phyloP scores from a whole-genome alignment of 1,140 invertebrate species.

The Apis laboriosa region DNA sequence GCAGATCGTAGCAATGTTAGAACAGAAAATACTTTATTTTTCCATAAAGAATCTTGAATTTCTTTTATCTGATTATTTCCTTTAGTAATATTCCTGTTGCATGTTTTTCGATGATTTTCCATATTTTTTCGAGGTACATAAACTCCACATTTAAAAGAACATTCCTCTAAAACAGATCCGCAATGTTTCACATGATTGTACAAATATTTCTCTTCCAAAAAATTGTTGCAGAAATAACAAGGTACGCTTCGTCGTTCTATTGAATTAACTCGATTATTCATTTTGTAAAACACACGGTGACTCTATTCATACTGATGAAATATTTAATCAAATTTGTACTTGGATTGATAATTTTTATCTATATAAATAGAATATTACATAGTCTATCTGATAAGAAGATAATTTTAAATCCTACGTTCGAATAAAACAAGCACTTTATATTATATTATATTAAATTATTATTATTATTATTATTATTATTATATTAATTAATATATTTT shows the following conservation, averaged over 20 bases:
- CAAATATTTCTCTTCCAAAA: conserved; percentile 81
- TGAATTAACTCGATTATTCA: conserved; percentile 56
- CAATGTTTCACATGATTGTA: conserved; percentile 85
- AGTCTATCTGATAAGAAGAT: conserved; percentile 42
- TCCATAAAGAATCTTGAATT: conserved; percentile 57
- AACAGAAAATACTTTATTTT: conserved; percentile 64
- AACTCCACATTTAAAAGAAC: conserved; percentile 84
- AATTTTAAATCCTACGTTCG: neutral
- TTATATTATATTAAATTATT: neutral
- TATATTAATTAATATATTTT: too few species aligned
- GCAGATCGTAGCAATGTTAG: conserved; percentile 63
- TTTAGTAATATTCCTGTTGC: conserved; percentile 59
- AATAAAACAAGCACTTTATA: neutral
- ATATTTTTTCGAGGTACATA: conserved; percentile 84
- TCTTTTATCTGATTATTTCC: conserved; percentile 27
- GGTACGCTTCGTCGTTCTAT: conserved; percentile 62
- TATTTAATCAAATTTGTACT: neutral
- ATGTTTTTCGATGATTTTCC: conserved; percentile 82
- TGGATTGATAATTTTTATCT: conserved; percentile 53
- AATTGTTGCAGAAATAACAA: conserved; percentile 85
- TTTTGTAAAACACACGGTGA: conserved; percentile 25
- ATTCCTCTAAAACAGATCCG: conserved; percentile 85
- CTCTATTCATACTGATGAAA: conserved; percentile 36
- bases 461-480: neutral
- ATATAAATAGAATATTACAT: conserved; percentile 33